Percentiles rank a stretch among this genome's conserved stretches.
Evolutionary conservation across 1,140 invertebrate species (phyloP).

Genomic region (Drosophila pectinifera): DNA sequence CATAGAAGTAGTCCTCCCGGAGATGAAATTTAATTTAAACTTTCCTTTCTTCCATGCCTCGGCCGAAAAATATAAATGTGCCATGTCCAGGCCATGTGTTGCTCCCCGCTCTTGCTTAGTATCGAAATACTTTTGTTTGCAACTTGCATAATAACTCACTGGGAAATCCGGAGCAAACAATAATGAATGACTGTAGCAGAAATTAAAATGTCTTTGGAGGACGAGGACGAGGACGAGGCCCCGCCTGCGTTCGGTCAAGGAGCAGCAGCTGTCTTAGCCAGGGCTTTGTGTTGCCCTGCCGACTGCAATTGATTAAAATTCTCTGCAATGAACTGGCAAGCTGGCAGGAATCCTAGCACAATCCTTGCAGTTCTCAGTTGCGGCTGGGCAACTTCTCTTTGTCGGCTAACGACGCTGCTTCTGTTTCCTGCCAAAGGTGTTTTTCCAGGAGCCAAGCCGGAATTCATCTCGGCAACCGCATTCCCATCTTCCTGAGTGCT

Average conservation of each 20-base stretch:
- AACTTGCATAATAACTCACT: slow-evolving; percentile 77
- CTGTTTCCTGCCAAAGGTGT: slow-evolving; percentile 45
- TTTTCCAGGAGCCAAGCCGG: slow-evolving; percentile 19
- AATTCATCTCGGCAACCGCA: slow-evolving; percentile 45
- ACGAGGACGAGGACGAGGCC: too few relatives aligned
- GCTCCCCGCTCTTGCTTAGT: slow-evolving; percentile 28
- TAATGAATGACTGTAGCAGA: slow-evolving; percentile 61
- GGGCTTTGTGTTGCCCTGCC: slow-evolving; percentile 19
- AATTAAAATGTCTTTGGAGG: slow-evolving; percentile 56
- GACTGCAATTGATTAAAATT: slow-evolving; percentile 64
- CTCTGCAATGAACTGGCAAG: slow-evolving; percentile 48
- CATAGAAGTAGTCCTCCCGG: slow-evolving; percentile 6
- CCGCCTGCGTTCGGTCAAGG: slow-evolving; percentile 1
- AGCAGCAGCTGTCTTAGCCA: slow-evolving; percentile 12
- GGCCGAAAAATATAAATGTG: slow-evolving; percentile 59
- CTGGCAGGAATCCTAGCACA: slow-evolving; percentile 1
- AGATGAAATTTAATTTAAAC: slow-evolving; percentile 77
- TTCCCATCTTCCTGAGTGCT: slow-evolving; percentile 55
- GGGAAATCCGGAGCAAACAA: slow-evolving; percentile 46
- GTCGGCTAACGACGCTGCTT: slow-evolving; percentile 9
- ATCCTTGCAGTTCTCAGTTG: slow-evolving; percentile 30
- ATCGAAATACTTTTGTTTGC: slow-evolving; percentile 58
- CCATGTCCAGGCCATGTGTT: slow-evolving; percentile 53
- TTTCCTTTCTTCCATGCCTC: slow-evolving; percentile 37
- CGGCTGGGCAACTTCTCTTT: slow-evolving; percentile 36